Evolutionary conservation across 1,140 invertebrate species (phyloP), one percentile per base, ranked within the genome.

Genomic region (Hydropsyche tenuis): DNA sequence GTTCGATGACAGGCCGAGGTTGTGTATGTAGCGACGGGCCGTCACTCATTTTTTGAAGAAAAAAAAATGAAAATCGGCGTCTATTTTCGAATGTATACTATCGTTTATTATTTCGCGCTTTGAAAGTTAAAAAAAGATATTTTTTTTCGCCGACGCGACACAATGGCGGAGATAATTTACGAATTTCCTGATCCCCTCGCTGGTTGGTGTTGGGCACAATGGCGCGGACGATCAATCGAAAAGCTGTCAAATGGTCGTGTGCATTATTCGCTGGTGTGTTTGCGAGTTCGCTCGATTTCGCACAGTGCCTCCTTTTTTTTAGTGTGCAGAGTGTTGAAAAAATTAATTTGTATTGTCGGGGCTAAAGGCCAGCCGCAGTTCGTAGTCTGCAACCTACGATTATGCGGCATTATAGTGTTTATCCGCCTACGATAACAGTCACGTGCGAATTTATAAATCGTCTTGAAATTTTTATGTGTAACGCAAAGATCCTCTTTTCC

Each of bases 41-140:
- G 75, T 76, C 75, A 73, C 69, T 73, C 72, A 76, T 71, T 46
- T n/a, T 37, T 23, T 51, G 64, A 64, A 45, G 42, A 56, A 25
- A 69, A 53, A 30, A 65, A 22, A 45, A 43, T 30, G 16, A 60
- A 60, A 60, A 60, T 37, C 20, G 4, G 0, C 16, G 16, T 14
- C 4, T 48, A 48, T 48, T 6, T 25, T 9, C 51, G 51, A 9
- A 37, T 56, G 11, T 56, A 48, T 22, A 23, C 18, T 20, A 4
- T 56, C 5, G 4, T 56, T 20, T 56, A 56, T 22, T 25, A 12
- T 60, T 60, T 60, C 22, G 56, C 14, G 22, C 51, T 1, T 60
- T 22, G 22, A 25, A 22, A 37, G 9, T 37, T 3, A 37, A 37
- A 37, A 37, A 37, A 37, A 37, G 30, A 3, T 4, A 9, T 37